These are phyloP conservation scores for Xerus inauris DNA, from an alignment of 2,113 vertebrate species.

Conservation along the genomic window DNA sequence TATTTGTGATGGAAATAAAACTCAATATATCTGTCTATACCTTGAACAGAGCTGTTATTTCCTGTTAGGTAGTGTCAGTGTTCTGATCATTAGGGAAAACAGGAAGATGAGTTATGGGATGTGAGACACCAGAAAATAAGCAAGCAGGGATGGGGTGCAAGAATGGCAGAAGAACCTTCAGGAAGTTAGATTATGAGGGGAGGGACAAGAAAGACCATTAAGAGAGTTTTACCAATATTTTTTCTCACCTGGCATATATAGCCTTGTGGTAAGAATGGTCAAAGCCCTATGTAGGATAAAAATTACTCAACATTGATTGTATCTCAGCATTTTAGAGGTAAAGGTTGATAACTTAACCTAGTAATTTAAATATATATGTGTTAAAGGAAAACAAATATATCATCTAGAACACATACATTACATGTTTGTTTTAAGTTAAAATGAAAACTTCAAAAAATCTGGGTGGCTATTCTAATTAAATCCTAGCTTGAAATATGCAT, in stretches of 20 bases:
- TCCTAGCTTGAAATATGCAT: neutral
- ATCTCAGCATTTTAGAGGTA: neutral
- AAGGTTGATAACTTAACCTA: neutral
- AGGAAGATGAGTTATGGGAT: neutral
- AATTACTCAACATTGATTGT: neutral
- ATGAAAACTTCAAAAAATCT: neutral
- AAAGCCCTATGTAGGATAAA: neutral
- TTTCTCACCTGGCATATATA: neutral
- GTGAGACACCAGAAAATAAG: neutral
- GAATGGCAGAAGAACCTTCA: neutral
- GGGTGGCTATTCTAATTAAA: neutral
- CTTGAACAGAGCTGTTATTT: neutral
- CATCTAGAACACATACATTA: neutral
- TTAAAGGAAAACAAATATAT: neutral
- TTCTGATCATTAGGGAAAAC: neutral
- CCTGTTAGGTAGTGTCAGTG: neutral
- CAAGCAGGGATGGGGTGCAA: neutral
- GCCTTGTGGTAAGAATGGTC: neutral
- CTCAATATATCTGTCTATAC: neutral
- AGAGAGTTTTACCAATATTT: neutral
- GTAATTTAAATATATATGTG: neutral
- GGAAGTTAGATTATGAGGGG: neutral
- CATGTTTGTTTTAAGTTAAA: neutral
- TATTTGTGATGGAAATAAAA: neutral
- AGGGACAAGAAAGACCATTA: neutral